Evolutionary conservation across 2,113 vertebrate genomes (phyloP).

Genomic region (Lutjanus erythropterus): DNA sequence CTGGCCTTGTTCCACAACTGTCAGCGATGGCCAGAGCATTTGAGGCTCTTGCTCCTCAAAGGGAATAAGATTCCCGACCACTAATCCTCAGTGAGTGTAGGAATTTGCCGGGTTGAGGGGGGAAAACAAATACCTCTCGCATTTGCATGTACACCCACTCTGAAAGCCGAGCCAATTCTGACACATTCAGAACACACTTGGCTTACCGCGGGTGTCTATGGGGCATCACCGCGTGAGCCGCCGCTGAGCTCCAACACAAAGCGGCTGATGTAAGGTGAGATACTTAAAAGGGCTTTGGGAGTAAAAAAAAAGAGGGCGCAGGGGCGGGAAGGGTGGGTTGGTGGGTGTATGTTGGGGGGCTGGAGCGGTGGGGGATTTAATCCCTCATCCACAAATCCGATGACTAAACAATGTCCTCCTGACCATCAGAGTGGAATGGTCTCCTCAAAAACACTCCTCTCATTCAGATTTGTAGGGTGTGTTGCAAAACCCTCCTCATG

Average conservation of each 20-base stretch:
- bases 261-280: slow-evolving; percentile 84
- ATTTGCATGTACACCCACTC: slow-evolving; percentile 76
- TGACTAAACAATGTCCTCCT: slow-evolving; percentile 79
- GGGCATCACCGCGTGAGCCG: slow-evolving; percentile 56
- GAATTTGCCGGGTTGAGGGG: slow-evolving; percentile 72
- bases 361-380: slow-evolving; percentile 73
- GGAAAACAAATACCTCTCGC: slow-evolving; percentile 78
- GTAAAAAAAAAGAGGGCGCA: slow-evolving; percentile 62
- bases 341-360: slow-evolving; percentile 52
- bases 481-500: slow-evolving; percentile 41
- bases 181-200: slow-evolving; percentile 81
- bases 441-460: slow-evolving; percentile 66
- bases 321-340: slow-evolving; percentile 55
- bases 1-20: slow-evolving; percentile 52
- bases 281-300: slow-evolving; percentile 80
- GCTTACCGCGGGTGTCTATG: slow-evolving; percentile 76
- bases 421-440: slow-evolving; percentile 71
- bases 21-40: slow-evolving; percentile 59
- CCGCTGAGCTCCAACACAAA: slow-evolving; percentile 71
- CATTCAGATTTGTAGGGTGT: slow-evolving; percentile 59
- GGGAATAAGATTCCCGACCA: slow-evolving; percentile 72
- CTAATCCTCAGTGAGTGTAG: slow-evolving; percentile 81
- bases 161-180: slow-evolving; percentile 82
- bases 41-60: slow-evolving; percentile 66
- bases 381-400: slow-evolving; percentile 78